Evolutionary conservation across 2,888 invertebrate genomes (phyloP), one percentile per base, ranked within the genome.

Genomic region (Ectropis crepuscularia): DNA sequence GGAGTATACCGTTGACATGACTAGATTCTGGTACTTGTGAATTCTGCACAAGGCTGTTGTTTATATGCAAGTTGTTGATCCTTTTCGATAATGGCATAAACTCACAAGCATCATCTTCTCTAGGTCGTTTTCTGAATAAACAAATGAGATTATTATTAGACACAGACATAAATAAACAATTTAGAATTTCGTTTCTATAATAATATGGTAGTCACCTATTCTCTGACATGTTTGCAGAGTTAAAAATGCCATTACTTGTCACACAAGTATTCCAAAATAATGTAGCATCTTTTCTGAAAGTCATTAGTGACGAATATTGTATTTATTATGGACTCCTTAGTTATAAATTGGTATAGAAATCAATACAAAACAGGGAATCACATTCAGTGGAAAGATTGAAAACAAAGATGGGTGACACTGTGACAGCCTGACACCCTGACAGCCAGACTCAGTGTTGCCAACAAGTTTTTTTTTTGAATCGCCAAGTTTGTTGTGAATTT

Each of bases 61-160:
- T 96, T 75, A 97, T 95, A 80, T 97, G 97, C 57, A 98, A 94
- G 90, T 97, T 97, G 85, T 98, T 98, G 76, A 98, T 98, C 79
- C 98, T 94, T 86, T 98, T 98, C 10, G 97, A 97, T 57, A 98
- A 88, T 58, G 98, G 98, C 94, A 96, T 96, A 77, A 97, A 97
- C 80, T 97, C 97, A 77, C 94, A 94, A 43, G 94, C 93, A 73
- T 97, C 97, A 78, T 97, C 96, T 80, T 95, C 95, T 65, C 96
- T 94, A 54, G 95, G 94, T 72, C 97, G 94, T 93, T 97, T 97
- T 81, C 97, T 97, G 84, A n/a, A 70, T 46, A 54, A 46, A 57
- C 47, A 59, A 61, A 53, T 49, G 41, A 45, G 45, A 28, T 16
- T 16, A 62, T 4, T 63, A 41, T 50, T 42, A 49, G 6, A 48